phyloP scores from a whole-genome alignment of 2,797 vertebrate genomes.

The Mus caroli region DNA sequence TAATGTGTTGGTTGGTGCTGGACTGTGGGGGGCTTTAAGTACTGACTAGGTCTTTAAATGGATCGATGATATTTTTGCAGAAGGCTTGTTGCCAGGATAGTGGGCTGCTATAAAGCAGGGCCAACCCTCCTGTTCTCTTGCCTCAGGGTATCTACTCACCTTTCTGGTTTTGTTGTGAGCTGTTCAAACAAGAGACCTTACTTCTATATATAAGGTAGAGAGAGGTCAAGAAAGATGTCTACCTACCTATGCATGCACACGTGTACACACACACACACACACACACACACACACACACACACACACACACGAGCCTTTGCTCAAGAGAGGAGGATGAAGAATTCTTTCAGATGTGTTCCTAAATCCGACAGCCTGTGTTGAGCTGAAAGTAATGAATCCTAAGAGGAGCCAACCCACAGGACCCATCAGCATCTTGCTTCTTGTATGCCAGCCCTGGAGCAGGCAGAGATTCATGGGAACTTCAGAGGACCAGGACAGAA shows the following conservation, averaged over 20 bases:
- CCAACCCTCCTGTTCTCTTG: background rate
- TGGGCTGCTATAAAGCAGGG: background rate
- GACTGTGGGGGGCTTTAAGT: no score
- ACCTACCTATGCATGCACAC: no score
- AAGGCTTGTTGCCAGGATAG: background rate
- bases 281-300: background rate
- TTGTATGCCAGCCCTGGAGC: rapidly evolving
- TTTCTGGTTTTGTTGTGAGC: background rate
- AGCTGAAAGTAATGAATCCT: no score
- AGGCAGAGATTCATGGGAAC: background rate
- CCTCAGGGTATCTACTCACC: no score
- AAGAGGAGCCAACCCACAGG: no score
- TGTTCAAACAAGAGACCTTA: background rate
- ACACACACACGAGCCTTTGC: rapidly evolving
- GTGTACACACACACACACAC: background rate
- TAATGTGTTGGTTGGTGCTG: background rate
- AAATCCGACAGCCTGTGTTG: background rate
- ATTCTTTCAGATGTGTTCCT: background rate
- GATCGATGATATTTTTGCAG: background rate
- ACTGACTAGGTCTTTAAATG: background rate
- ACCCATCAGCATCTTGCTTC: background rate
- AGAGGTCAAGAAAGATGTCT: background rate
- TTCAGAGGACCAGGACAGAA: background rate
- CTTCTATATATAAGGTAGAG: background rate
- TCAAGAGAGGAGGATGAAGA: background rate